Conservation (phyloP, 2,888 invertebrate species). For the Eumacrocentrus americanus region DNA sequence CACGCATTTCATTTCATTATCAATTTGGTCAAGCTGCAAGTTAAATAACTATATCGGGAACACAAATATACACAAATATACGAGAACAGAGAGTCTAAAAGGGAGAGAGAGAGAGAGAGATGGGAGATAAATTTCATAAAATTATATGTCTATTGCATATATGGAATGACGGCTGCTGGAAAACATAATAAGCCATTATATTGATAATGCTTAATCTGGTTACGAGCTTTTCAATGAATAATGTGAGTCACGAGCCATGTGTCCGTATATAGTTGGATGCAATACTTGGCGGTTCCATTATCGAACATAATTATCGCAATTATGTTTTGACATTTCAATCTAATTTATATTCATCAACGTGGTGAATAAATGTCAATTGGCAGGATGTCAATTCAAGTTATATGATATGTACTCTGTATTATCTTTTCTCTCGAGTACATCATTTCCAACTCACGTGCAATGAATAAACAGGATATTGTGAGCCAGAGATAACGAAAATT, state of each 20-base stretch:
- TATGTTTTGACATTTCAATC: too few relatives aligned
- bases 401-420: background rate
- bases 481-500: constrained; percentile 31
- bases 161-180: background rate
- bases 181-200: constrained; percentile 42
- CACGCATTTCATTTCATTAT: background rate
- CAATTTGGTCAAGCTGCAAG: background rate
- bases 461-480: constrained; percentile 30
- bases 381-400: too few relatives aligned
- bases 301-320: background rate
- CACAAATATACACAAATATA: background rate
- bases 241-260: constrained; percentile 7
- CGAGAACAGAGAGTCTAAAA: background rate
- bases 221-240: constrained; percentile 39
- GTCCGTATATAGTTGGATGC: background rate
- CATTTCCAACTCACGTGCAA: background rate
- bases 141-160: background rate
- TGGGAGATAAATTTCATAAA: background rate
- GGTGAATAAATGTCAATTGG: too few relatives aligned
- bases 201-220: constrained; percentile 43
- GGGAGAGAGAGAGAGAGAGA: too few relatives aligned
- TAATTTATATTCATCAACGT: too few relatives aligned
- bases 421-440: background rate
- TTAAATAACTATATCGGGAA: background rate
- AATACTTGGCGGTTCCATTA: background rate